Evolutionary conservation across 2,888 invertebrate genomes (phyloP).

Genomic region (Eudasyphora cyanicolor): DNA sequence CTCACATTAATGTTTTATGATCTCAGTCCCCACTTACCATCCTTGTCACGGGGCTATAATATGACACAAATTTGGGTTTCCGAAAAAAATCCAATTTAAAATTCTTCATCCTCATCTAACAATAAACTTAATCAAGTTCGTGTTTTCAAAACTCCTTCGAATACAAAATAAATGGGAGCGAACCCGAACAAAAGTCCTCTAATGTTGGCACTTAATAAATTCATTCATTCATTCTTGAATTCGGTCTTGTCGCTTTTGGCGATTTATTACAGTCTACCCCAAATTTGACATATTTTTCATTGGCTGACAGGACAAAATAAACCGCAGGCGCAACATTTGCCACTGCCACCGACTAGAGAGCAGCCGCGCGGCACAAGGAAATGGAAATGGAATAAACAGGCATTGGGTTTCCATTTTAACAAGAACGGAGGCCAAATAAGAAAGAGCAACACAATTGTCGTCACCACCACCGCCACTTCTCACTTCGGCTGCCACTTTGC

Average conservation of each 20-base stretch:
- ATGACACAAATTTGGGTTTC: conserved; percentile 44
- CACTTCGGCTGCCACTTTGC: background rate
- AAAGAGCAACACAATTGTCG: conserved; percentile 24
- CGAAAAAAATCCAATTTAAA: conserved; percentile 40
- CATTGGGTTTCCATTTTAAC: background rate
- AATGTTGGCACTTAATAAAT: conserved; percentile 68
- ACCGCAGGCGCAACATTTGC: conserved; percentile 64
- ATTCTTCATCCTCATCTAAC: conserved; percentile 40
- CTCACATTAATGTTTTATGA: conserved; percentile 10
- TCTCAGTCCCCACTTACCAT: background rate
- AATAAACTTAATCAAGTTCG: conserved; percentile 40
- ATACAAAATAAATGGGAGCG: conserved; percentile 10
- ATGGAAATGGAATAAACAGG: background rate
- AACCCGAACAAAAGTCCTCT: conserved; percentile 36
- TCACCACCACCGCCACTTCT: conserved; percentile 33
- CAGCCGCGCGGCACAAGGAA: no score
- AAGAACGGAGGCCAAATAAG: background rate
- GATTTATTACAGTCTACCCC: conserved; percentile 65
- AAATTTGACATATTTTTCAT: conserved; percentile 67
- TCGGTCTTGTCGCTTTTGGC: conserved; percentile 54
- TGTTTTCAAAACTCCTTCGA: background rate
- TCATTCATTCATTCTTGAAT: conserved; percentile 46
- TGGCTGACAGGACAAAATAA: conserved; percentile 47
- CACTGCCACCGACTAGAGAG: no score
- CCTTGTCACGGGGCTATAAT: conserved; percentile 14